A percentile compares a stretch with the other conserved stretches of the same genome.
These are phyloP conservation scores for Microcebus lehilahytsara DNA, from an alignment of 2,113 vertebrate species.

Conservation along the genomic window DNA sequence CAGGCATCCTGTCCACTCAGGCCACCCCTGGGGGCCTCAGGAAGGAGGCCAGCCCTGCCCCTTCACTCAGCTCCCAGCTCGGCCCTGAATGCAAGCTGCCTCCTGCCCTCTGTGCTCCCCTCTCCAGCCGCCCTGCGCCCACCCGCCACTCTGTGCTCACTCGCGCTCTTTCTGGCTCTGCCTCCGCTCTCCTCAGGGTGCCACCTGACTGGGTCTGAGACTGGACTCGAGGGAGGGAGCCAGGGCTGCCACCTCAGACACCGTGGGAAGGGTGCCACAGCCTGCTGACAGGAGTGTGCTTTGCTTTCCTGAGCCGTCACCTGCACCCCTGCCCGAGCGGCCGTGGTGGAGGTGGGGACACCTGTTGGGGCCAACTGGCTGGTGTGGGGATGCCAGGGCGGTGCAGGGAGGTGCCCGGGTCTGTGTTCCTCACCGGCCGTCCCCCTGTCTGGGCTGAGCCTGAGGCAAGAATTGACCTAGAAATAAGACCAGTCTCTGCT, in stretches of 20 bases:
- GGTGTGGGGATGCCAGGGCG: neutral
- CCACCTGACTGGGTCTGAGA: neutral
- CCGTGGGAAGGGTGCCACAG: neutral
- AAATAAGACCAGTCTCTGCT: neutral
- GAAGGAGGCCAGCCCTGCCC: neutral
- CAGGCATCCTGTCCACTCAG: neutral
- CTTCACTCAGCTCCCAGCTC: neutral
- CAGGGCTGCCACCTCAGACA: neutral
- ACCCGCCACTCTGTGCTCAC: neutral
- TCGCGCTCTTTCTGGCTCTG: neutral
- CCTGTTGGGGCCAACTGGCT: fast-evolving
- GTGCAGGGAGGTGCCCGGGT: neutral
- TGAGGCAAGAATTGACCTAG: neutral
- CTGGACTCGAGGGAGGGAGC: neutral
- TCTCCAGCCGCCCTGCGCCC: fast-evolving
- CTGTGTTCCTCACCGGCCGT: neutral
- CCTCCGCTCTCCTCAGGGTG: neutral
- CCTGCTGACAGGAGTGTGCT: neutral
- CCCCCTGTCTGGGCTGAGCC: neutral
- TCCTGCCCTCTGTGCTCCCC: neutral
- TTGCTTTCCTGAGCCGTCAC: no score
- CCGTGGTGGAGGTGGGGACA: fast-evolving
- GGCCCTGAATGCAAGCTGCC: neutral
- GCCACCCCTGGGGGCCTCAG: neutral
- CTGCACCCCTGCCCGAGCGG: neutral